Evolutionary conservation across 2,888 invertebrate genomes (phyloP).

Genomic region (Willowsia nigromaculata): DNA sequence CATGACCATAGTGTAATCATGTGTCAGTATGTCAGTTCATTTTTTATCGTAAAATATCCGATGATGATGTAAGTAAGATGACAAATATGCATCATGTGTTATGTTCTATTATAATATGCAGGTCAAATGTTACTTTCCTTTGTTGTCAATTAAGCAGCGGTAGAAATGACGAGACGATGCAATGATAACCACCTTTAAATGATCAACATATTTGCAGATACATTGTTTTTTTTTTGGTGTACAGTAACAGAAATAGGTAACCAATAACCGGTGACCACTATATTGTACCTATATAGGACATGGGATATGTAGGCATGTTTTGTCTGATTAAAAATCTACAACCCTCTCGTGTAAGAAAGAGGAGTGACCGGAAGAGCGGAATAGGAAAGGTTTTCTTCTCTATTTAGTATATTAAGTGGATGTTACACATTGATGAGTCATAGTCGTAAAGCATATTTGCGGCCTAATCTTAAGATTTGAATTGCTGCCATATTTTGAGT

Average conservation of each 20-base stretch:
- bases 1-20: not conserved
- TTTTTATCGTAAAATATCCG: slow-evolving; percentile 33
- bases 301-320: too few relatives aligned
- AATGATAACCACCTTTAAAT: not conserved
- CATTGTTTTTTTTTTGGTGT: not conserved
- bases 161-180: not conserved
- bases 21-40: slow-evolving; percentile 54
- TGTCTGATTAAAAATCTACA: not conserved
- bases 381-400: not conserved
- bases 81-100: not conserved
- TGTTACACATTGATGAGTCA: slow-evolving; percentile 32
- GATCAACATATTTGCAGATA: not conserved
- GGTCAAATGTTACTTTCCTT: not conserved
- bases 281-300: too few relatives aligned
- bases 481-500: too few relatives aligned
- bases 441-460: too few relatives aligned
- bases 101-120: not conserved
- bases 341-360: slow-evolving; percentile 36
- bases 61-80: slow-evolving; percentile 32
- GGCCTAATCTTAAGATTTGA: too few relatives aligned
- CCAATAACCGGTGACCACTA: not conserved
- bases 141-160: not conserved
- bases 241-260: not conserved
- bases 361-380: slow-evolving; percentile 61
- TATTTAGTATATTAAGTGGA: not conserved